Evolutionary conservation across 2,797 vertebrate species (phyloP).

Genomic region (Phoebastria nigripes): DNA sequence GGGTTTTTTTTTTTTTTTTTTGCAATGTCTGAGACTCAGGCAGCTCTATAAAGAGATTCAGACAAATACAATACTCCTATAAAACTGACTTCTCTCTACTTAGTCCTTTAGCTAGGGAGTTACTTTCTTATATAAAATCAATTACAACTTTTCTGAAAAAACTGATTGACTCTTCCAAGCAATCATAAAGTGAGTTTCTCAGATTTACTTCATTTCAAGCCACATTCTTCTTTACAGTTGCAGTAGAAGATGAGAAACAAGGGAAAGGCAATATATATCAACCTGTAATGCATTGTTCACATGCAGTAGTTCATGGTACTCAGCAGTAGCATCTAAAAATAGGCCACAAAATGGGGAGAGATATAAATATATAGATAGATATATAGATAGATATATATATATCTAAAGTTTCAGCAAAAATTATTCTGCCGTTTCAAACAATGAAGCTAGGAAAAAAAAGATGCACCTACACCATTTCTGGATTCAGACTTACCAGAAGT

Average conservation of each 20-base stretch:
- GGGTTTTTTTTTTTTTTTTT: not conserved
- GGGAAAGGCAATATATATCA: not conserved
- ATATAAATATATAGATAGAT: not conserved
- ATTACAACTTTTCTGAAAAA: not conserved
- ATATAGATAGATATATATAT: not conserved
- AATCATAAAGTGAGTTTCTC: not conserved
- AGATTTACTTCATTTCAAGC: conserved; percentile 19
- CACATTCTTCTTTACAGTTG: not conserved
- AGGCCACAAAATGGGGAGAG: not conserved
- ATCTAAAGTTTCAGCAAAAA: not conserved
- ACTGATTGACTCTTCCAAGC: not conserved
- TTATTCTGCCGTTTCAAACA: not conserved
- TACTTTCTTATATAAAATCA: conserved; percentile 13
- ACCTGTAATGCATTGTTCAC: not conserved
- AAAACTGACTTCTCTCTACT: not conserved
- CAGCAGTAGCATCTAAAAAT: not conserved
- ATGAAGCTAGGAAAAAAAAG: not conserved
- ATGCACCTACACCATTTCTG: not conserved
- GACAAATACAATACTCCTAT: not conserved
- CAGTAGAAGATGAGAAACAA: not conserved
- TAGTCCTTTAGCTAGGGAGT: not conserved
- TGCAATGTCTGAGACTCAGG: not conserved
- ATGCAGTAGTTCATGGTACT: not conserved
- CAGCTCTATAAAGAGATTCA: not conserved
- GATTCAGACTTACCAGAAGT: not conserved